These are phyloP conservation scores for Hexactinellida sp. DNA, from an alignment of 37 sponge, comb jelly and placozoan genomes.

Conservation along the genomic window DNA sequence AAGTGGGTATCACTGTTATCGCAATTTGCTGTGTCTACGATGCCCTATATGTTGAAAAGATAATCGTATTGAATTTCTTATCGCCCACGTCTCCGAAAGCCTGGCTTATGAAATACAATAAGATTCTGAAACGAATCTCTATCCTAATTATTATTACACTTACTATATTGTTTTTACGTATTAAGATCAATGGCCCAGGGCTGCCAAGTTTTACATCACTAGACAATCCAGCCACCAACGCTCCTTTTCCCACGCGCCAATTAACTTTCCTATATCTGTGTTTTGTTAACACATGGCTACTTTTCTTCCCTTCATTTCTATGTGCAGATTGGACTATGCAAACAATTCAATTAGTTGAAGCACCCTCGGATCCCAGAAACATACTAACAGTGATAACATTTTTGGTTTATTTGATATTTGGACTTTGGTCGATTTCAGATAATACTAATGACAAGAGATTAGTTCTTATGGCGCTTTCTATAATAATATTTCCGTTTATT, in stretches of 20 bases:
- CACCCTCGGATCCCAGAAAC: slow-evolving; percentile 49
- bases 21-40: slow-evolving; percentile 61
- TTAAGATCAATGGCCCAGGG: slow-evolving; percentile 27
- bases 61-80: slow-evolving; percentile 10
- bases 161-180: slow-evolving; percentile 10
- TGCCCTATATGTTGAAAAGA: slow-evolving; percentile 24
- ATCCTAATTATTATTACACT: slow-evolving; percentile 16
- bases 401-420: neutral
- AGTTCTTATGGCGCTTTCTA: slow-evolving; percentile 36
- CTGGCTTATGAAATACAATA: neutral
- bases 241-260: slow-evolving; percentile 54
- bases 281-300: slow-evolving; percentile 57
- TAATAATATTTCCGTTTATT: slow-evolving; percentile 66
- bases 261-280: slow-evolving; percentile 56
- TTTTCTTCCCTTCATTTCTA: slow-evolving; percentile 45
- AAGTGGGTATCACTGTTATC: slow-evolving; percentile 68
- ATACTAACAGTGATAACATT: slow-evolving; percentile 35
- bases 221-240: slow-evolving; percentile 56
- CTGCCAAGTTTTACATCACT: slow-evolving; percentile 28
- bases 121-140: neutral
- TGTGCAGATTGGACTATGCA: slow-evolving; percentile 83
- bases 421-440: neutral
- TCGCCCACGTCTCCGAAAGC: neutral
- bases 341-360: slow-evolving; percentile 52
- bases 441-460: slow-evolving; percentile 1